Evolutionary conservation across 2,113 vertebrate species (phyloP).

Genomic region (Semnopithecus entellus): DNA sequence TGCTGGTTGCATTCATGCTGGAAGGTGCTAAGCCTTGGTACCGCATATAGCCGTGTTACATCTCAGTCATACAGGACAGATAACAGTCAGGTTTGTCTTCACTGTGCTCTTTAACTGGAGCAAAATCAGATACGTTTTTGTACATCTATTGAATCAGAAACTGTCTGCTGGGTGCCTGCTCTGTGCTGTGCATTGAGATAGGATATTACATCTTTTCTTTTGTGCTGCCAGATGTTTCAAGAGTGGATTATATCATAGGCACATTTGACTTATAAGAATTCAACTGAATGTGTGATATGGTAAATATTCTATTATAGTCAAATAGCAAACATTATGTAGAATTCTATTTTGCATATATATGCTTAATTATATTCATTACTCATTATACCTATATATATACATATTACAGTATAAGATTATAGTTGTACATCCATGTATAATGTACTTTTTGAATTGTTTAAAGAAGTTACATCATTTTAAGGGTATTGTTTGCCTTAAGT

Average conservation of each 20-base stretch:
- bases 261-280: not conserved
- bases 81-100: not conserved
- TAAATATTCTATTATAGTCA: not conserved
- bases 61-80: not conserved
- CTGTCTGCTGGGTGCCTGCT: not conserved
- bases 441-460: slow-evolving; percentile 12
- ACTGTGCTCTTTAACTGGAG: not conserved
- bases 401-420: not conserved
- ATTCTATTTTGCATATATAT: slow-evolving; percentile 22
- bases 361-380: not conserved
- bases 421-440: not conserved
- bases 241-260: not conserved
- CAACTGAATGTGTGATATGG: not conserved
- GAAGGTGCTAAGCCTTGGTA: not conserved
- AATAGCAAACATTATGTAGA: not conserved
- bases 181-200: not conserved
- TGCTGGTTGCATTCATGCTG: not conserved
- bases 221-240: not conserved
- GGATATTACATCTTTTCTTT: not conserved
- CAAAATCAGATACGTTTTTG: not conserved
- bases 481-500: not conserved
- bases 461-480: not conserved
- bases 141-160: not conserved
- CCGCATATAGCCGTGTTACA: accelerated
- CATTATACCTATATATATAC: not conserved